phyloP scores from a whole-genome alignment of 2,797 vertebrate genomes.

The Phataginus tetradactyla region DNA sequence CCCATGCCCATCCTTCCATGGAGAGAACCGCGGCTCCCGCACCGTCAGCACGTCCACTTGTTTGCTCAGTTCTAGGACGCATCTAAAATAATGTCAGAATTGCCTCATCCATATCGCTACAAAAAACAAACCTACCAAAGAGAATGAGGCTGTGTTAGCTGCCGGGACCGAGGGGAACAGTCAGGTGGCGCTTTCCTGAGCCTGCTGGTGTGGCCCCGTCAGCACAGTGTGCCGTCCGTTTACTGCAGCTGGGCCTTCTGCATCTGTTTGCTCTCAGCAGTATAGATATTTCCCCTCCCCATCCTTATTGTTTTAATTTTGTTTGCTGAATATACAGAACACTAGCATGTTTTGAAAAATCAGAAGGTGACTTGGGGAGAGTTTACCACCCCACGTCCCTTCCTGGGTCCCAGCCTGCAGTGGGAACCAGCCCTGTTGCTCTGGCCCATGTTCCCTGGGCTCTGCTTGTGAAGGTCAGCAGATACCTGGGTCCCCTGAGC shows the following conservation, averaged over 20 bases:
- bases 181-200: rapidly evolving
- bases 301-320: not conserved
- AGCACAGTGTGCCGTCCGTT: rapidly evolving
- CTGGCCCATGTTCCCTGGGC: not conserved
- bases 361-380: not conserved
- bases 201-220: too few relatives aligned
- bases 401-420: not conserved
- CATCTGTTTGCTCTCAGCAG: not conserved
- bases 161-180: not conserved
- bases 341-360: not conserved
- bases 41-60: rapidly evolving
- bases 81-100: not conserved
- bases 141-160: not conserved
- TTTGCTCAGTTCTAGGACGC: not conserved
- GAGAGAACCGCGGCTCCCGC: too few relatives aligned
- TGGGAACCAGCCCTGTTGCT: not conserved
- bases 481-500: too few relatives aligned
- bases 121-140: too few relatives aligned
- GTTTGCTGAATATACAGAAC: not conserved
- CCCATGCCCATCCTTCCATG: not conserved
- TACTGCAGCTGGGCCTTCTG: not conserved
- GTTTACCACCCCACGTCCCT: too few relatives aligned
- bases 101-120: rapidly evolving
- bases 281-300: not conserved
- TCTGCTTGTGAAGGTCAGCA: not conserved